Evolutionary conservation across 30 jellyfish, hydroid and myxozoan genomes (phyloP).

Genomic region (Sanderia malayensis): DNA sequence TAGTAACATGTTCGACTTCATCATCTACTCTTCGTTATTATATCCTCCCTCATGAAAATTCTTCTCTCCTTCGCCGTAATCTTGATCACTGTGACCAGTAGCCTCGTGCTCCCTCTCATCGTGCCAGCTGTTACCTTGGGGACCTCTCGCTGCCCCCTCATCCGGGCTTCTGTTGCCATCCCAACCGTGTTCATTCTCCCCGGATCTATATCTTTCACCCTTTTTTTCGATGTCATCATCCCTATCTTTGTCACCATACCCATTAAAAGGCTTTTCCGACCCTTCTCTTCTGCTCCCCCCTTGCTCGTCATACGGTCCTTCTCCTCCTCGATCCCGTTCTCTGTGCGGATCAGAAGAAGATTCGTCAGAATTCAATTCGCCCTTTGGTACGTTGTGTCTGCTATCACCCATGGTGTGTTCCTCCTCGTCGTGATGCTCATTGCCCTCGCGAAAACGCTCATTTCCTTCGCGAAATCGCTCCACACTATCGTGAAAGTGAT

Average conservation of each 20-base stretch:
- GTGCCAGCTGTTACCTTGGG: background rate
- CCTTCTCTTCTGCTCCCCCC: conserved; percentile 8
- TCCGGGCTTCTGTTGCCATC: background rate
- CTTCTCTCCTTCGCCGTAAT: too few species aligned
- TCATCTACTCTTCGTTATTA: too few species aligned
- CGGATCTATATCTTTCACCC: background rate
- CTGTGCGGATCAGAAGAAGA: too few species aligned
- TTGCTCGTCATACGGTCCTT: conserved; percentile 14
- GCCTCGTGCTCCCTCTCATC: conserved; percentile 2
- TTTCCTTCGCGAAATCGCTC: background rate
- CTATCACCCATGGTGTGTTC: conserved; percentile 55
- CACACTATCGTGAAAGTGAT: background rate
- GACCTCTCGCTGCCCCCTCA: background rate
- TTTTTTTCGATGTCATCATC: background rate
- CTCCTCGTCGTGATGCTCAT: conserved; percentile 15
- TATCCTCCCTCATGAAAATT: too few species aligned
- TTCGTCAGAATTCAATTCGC: conserved; percentile 42
- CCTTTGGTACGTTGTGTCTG: conserved; percentile 52
- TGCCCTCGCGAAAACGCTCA: background rate
- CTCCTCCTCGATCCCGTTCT: background rate
- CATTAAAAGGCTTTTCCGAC: background rate
- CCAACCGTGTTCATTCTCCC: too few species aligned
- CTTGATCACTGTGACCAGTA: too few species aligned
- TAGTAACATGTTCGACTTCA: too few species aligned
- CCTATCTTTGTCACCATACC: background rate